Conservation (phyloP, 2,113 vertebrate genomes). For the Megaptera novaeangliae region DNA sequence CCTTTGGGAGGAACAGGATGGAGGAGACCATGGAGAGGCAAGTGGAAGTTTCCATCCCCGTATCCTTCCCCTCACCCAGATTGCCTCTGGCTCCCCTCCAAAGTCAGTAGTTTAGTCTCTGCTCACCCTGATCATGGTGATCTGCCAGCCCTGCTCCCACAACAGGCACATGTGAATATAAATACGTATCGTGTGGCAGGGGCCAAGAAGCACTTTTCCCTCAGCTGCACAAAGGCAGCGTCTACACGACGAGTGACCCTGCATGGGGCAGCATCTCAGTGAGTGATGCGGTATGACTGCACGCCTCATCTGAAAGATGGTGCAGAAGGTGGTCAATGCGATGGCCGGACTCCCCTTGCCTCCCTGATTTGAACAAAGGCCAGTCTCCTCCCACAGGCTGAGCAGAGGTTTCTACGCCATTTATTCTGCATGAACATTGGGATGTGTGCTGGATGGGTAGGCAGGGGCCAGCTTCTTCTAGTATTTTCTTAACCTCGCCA, state of each 20-base stretch:
- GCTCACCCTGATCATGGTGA: slow-evolving; percentile 70
- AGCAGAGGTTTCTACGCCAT: background rate
- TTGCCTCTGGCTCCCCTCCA: slow-evolving; percentile 46
- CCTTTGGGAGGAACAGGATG: background rate
- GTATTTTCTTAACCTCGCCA: background rate
- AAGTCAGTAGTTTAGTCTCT: slow-evolving; percentile 38
- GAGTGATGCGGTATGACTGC: slow-evolving; percentile 56
- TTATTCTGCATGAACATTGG: background rate
- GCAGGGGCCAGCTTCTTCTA: slow-evolving; percentile 9
- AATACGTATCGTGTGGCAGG: slow-evolving; percentile 61
- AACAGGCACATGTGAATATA: slow-evolving; percentile 74
- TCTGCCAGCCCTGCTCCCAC: slow-evolving; percentile 69
- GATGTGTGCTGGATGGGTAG: background rate
- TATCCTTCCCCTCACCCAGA: slow-evolving; percentile 41
- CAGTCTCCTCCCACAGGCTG: background rate
- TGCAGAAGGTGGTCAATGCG: slow-evolving; percentile 70
- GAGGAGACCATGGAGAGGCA: background rate
- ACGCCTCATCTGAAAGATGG: slow-evolving; percentile 76
- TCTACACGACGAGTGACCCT: slow-evolving; percentile 61
- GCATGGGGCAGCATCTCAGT: slow-evolving; percentile 68
- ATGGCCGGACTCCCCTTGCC: slow-evolving; percentile 43
- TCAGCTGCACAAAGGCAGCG: slow-evolving; percentile 68
- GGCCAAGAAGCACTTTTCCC: slow-evolving; percentile 58
- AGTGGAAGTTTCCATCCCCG: background rate
- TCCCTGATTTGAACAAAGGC: slow-evolving; percentile 40